phyloP scores from a whole-genome alignment of 2,797 vertebrate species.

The Netta rufina region DNA sequence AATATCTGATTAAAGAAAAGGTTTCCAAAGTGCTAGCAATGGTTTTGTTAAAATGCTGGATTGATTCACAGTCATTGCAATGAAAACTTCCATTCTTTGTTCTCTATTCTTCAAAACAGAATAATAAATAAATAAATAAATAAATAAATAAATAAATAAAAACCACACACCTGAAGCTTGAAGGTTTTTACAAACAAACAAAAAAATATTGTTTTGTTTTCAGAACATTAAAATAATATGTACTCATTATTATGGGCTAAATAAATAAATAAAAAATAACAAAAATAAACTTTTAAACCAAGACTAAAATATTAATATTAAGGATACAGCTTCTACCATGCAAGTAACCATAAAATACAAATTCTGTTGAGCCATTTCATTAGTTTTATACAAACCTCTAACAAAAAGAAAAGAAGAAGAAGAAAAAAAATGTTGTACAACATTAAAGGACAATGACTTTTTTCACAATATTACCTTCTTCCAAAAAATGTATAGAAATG shows the following conservation, averaged over 20 bases:
- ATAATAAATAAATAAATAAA: neutral
- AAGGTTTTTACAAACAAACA: neutral
- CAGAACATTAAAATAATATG: neutral
- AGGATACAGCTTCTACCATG: neutral
- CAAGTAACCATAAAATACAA: neutral
- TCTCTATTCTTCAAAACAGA: neutral
- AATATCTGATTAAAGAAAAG: slow-evolving; percentile 22
- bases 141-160: neutral
- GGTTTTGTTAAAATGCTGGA: neutral
- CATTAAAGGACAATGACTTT: neutral
- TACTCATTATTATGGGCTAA: neutral
- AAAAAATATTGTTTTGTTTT: neutral
- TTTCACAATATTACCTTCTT: neutral
- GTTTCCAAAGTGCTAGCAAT: neutral
- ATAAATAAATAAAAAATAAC: too few species aligned
- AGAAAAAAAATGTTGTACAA: neutral
- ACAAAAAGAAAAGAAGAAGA: neutral
- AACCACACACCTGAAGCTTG: neutral
- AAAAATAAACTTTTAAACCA: neutral
- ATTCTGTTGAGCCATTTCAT: neutral
- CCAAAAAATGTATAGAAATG: neutral
- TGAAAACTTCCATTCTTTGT: neutral
- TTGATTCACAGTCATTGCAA: neutral
- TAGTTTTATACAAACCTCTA: neutral
- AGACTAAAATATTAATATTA: neutral